A percentile compares a stretch with the other conserved stretches of the same genome.
These are phyloP conservation scores for Branchellion lobata DNA, from an alignment of 2,888 invertebrate species.

Conservation along the genomic window DNA sequence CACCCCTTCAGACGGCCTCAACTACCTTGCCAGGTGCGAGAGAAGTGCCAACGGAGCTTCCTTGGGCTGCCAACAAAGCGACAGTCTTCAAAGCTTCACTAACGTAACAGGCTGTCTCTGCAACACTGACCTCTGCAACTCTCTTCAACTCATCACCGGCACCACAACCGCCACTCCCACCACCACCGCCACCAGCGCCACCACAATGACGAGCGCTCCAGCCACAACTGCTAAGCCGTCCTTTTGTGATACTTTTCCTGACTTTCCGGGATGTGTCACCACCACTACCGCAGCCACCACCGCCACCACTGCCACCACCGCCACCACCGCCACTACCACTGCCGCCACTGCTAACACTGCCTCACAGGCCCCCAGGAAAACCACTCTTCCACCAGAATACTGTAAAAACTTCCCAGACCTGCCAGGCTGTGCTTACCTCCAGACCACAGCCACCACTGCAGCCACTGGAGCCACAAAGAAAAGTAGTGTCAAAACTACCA, in stretches of 20 bases:
- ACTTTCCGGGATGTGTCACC: background rate
- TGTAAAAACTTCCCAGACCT: background rate
- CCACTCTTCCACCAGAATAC: background rate
- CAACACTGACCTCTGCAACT: slow-evolving; percentile 28
- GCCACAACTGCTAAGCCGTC: background rate
- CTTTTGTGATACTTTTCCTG: too few species aligned
- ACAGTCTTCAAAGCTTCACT: background rate
- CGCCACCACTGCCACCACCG: background rate
- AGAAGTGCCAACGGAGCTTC: background rate
- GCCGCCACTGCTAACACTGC: background rate
- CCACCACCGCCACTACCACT: background rate
- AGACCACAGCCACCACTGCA: too few species aligned
- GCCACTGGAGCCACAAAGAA: background rate
- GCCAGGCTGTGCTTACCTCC: background rate
- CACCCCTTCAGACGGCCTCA: background rate
- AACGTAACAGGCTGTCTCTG: slow-evolving; percentile 13
- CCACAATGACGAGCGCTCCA: background rate
- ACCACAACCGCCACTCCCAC: background rate
- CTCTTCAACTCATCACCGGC: background rate
- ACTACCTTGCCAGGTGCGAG: background rate
- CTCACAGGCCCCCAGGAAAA: background rate
- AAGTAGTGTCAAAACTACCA: background rate
- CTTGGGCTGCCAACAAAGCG: background rate
- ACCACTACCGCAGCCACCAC: background rate
- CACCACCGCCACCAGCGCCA: background rate